A percentile compares a stretch with the other conserved stretches of the same genome.
These are phyloP conservation scores for Porites lutea DNA, from an alignment of 64 coral and sea anemone genomes.

Conservation along the genomic window DNA sequence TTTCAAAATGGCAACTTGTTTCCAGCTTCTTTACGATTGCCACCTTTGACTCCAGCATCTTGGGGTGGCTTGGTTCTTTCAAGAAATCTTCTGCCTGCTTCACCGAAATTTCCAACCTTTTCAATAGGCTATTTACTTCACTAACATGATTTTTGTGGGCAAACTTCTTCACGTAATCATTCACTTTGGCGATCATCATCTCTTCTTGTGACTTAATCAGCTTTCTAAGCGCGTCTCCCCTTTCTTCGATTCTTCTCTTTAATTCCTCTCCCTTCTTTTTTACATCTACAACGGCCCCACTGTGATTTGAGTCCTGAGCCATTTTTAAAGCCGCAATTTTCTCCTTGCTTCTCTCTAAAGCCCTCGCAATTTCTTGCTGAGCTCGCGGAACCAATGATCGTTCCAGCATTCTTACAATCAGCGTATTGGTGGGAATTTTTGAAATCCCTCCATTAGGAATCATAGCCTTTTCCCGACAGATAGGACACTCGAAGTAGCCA, in stretches of 20 bases:
- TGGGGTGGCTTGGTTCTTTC: slow-evolving; percentile 33
- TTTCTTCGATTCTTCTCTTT: neutral
- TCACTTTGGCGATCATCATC: slow-evolving; percentile 35
- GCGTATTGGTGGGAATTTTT: slow-evolving; percentile 61
- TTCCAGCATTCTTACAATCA: slow-evolving; percentile 82
- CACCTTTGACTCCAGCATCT: slow-evolving; percentile 60
- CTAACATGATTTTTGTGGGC: slow-evolving; percentile 2
- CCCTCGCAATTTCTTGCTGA: slow-evolving; percentile 49
- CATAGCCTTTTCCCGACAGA: slow-evolving; percentile 50
- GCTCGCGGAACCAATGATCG: slow-evolving; percentile 59
- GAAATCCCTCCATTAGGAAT: slow-evolving; percentile 67
- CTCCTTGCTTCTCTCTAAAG: slow-evolving; percentile 67
- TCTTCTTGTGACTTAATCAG: slow-evolving; percentile 51
- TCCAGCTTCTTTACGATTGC: slow-evolving; percentile 52
- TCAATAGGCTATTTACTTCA: slow-evolving; percentile 47
- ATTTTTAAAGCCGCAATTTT: slow-evolving; percentile 30
- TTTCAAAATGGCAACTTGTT: neutral
- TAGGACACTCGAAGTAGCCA: slow-evolving; percentile 56
- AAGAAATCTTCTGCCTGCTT: slow-evolving; percentile 59
- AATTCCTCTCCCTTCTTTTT: neutral
- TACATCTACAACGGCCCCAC: neutral
- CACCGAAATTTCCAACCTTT: slow-evolving; percentile 23
- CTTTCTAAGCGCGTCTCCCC: neutral
- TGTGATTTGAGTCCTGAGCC: neutral
- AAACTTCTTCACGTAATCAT: slow-evolving; percentile 55